Evolutionary conservation across 2,888 invertebrate species (phyloP), one percentile per base, ranked within the genome.

Genomic region (Serripes groenlandicus): DNA sequence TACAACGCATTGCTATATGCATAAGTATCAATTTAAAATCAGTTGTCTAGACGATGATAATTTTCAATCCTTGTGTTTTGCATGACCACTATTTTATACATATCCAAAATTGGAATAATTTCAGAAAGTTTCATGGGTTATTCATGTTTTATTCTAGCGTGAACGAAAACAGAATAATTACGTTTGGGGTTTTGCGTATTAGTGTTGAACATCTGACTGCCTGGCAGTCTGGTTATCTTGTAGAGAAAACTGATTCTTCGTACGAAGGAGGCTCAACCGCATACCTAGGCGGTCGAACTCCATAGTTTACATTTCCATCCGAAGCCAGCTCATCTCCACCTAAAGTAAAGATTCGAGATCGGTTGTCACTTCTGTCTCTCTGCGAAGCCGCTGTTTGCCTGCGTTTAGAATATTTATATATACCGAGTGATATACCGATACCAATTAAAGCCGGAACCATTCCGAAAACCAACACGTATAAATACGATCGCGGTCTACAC

Each of bases 391-490:
- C 35, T 4, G 64, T 21, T 1, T 3, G n/a, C 35, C 34, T 23
- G n/a, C 34, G 64, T 28, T 66, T 66, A 9, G 66, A 66, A 34
- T 66, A 66, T 26, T 66, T 66, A 26, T 66, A 66, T 21, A 66
- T 66, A 9, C 66, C 66, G 23, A 66, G 42, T 11, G 66, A 66
- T n/a, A 66, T 42, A 26, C 37, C 37, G 9, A 66, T 58, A 49
- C 77, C 77, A 26, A 35, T 23, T n/a, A 49, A 58, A 3, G 28
- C 15, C 5, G 77, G 77, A 9, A 70, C 37, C 30, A 77, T 62
- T 34, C 30, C 64, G 28, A 77, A 77, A 0, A 77, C 11, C 3
- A 77, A 23, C 0, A 77, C 15, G 23, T 77, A 77, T 1, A 77
- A 30, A 62, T 77, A 70, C 0, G 60, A 37, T 30, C 77, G 49